Evolutionary conservation across 2,113 vertebrate genomes (phyloP), one percentile per base, ranked within the genome.

Genomic region (Cyphomyrus plagiostoma): DNA sequence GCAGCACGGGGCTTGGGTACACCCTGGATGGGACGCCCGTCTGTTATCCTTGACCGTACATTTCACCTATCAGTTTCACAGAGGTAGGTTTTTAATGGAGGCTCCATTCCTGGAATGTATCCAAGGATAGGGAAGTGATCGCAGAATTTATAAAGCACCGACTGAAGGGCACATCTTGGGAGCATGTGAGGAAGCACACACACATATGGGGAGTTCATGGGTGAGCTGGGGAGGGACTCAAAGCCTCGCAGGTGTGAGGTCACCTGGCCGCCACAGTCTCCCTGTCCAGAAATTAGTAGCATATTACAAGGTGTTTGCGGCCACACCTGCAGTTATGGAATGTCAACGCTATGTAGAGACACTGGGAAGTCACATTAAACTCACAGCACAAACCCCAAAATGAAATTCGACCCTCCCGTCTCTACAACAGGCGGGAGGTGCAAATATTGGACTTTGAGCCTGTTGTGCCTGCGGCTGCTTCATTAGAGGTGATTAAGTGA

Each of bases 401-500:
- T 45, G 35, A 70, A 88, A 52, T n/a, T n/a, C 49, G 35, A 53
- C 84, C 23, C 42, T 49, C 46, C 86, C 45, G 3, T 84, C 19
- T 48, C 19, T 5, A 53, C 13, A 91, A 82, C 35, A 50, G 62
- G 17, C 48, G 53, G 39, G 74, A 80, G 45, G 45, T 8, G 39
- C 86, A 48, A 52, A 92, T 90, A 88, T 91, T 90, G 52, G 35
- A 80, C 92, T 62, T 7, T 92, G 89, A 92, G 88, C 90, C 53
- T 84, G 84, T 88, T 85, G 30, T 49, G 30, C 58, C 88, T 85
- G 74, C 70, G 49, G 89, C 56, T 84, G 88, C 88, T 92, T 93
- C 95, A 96, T 97, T 95, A 97, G 93, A 94, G 94, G 97, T 96
- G 96, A 98, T 98, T 97, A 97, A 98, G 96, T 97, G 96, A 97